These are phyloP conservation scores for Budorcas taxicolor DNA, from an alignment of 2,113 vertebrate species.

Conservation along the genomic window DNA sequence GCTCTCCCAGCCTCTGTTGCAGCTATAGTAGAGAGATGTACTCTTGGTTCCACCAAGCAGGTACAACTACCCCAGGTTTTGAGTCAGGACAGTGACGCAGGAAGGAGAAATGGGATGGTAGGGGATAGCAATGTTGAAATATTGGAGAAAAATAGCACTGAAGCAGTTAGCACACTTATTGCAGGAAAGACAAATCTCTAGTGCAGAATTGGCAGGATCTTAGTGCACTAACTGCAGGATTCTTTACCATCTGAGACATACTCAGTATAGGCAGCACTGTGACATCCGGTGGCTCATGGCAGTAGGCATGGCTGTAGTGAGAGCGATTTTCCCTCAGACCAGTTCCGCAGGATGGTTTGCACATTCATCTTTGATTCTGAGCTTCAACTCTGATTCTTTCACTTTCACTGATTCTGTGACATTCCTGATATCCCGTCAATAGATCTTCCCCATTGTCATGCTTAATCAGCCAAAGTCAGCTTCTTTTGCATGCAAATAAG, in stretches of 20 bases:
- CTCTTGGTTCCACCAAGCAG: neutral
- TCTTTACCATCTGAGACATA: neutral
- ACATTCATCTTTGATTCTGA: neutral
- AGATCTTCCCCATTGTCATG: neutral
- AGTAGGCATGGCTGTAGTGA: too few species aligned
- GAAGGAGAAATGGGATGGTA: neutral
- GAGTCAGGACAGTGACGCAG: neutral
- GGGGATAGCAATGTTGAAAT: neutral
- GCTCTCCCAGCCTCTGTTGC: neutral
- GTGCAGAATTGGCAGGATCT: neutral
- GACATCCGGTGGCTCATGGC: neutral
- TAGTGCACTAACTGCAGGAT: neutral
- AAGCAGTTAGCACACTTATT: neutral
- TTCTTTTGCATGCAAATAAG: neutral
- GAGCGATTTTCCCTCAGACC: neutral
- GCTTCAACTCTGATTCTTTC: neutral
- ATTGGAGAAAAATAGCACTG: neutral
- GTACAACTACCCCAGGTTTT: neutral
- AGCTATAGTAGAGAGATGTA: neutral
- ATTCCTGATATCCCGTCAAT: neutral
- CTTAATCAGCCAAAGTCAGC: neutral
- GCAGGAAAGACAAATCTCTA: neutral
- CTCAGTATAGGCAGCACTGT: neutral
- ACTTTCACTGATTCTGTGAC: neutral
- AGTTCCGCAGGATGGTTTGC: neutral